Conservation (phyloP, 2,888 invertebrate genomes). For the Eremobia ochroleuca region DNA sequence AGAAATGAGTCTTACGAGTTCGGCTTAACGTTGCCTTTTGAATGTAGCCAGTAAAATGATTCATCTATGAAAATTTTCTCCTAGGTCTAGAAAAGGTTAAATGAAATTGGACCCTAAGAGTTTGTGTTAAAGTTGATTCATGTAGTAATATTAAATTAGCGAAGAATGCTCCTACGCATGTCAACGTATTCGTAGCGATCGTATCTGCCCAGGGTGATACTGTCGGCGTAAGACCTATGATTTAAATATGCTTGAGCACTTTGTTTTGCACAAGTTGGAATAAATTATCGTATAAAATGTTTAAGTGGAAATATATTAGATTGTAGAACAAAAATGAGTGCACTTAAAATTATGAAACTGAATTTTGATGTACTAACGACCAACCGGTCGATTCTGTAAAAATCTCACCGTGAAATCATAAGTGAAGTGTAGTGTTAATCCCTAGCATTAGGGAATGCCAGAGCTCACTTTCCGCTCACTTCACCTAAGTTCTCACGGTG, state of each 20-base stretch:
- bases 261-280: constrained; percentile 56
- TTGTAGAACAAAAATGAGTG: not conserved
- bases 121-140: constrained; percentile 33
- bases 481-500: too few relatives aligned
- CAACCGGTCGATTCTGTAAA: too few relatives aligned
- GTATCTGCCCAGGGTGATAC: constrained; percentile 80
- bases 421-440: too few relatives aligned
- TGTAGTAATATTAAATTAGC: constrained; percentile 35
- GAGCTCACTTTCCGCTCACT: too few relatives aligned
- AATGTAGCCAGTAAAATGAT: constrained; percentile 12
- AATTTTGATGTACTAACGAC: not conserved
- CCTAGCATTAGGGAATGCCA: too few relatives aligned
- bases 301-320: not conserved
- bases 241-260: constrained; percentile 76
- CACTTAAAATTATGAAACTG: not conserved
- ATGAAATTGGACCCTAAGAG: constrained; percentile 14
- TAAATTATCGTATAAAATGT: constrained; percentile 44
- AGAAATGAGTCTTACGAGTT: not conserved
- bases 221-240: constrained; percentile 75
- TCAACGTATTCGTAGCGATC: constrained; percentile 83
- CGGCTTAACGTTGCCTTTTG: not conserved
- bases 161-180: constrained; percentile 82
- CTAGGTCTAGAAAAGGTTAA: constrained; percentile 7
- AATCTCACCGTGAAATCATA: too few relatives aligned
- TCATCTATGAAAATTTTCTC: constrained; percentile 53